phyloP scores from a whole-genome alignment of 2,888 invertebrate genomes.

The Chironomus tentans region DNA sequence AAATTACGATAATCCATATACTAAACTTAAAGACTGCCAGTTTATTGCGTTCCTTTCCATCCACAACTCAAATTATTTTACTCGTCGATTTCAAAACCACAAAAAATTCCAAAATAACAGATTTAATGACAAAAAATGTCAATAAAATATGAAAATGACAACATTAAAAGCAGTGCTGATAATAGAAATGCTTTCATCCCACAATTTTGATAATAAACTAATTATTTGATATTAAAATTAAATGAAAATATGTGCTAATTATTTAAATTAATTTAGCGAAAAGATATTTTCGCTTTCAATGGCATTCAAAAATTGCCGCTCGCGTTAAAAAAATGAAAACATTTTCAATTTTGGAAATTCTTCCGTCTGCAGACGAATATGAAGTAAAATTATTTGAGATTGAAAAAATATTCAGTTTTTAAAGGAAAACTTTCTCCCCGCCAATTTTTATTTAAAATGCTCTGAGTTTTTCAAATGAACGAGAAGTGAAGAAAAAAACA shows the following conservation, averaged over 20 bases:
- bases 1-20: too few species aligned
- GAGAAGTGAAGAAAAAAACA: not conserved
- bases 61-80: too few species aligned
- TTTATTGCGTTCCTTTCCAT: too few species aligned
- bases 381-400: too few species aligned
- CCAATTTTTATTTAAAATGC: not conserved
- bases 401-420: not conserved
- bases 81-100: too few species aligned
- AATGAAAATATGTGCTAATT: constrained; percentile 6
- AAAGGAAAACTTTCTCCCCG: not conserved
- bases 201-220: not conserved
- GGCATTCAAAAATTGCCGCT: not conserved
- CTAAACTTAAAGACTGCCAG: too few species aligned
- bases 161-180: too few species aligned
- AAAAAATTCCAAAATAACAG: too few species aligned
- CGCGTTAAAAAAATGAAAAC: constrained; percentile 18
- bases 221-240: not conserved
- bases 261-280: constrained; percentile 6
- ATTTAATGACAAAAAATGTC: too few species aligned
- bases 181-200: too few species aligned
- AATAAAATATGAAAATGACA: too few species aligned
- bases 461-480: not conserved
- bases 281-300: not conserved
- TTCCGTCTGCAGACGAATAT: not conserved
- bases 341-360: not conserved